These are phyloP conservation scores for Drosophila busckii DNA, from an alignment of 1,140 invertebrate genomes.

Conservation along the genomic window DNA sequence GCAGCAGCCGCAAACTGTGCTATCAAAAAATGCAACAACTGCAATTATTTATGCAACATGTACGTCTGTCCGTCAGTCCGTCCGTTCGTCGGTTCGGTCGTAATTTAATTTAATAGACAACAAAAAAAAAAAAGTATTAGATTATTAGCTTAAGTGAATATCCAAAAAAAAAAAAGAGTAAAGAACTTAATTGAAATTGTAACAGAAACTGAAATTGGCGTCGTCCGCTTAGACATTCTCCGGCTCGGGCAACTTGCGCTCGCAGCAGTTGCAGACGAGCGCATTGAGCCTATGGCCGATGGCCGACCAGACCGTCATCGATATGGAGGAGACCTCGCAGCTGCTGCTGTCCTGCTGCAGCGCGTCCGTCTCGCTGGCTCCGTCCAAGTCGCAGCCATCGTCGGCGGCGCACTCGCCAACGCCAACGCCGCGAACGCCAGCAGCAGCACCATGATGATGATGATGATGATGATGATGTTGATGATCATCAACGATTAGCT, in stretches of 20 bases:
- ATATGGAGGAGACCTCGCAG: conserved; percentile 73
- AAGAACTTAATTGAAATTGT: neutral
- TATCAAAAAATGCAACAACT: too few relatives aligned
- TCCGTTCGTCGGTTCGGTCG: too few relatives aligned
- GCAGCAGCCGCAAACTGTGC: too few relatives aligned
- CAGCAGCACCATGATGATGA: conserved; percentile 10
- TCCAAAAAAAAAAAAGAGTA: too few relatives aligned
- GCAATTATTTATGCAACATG: too few relatives aligned
- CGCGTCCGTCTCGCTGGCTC: conserved; percentile 31
- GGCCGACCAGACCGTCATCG: conserved; percentile 72
- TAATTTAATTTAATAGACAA: too few relatives aligned
- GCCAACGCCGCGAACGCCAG: conserved; percentile 1
- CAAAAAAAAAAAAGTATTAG: too few relatives aligned
- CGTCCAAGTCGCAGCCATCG: conserved; percentile 2
- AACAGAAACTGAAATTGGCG: neutral
- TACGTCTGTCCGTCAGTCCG: too few relatives aligned
- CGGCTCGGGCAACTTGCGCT: conserved; percentile 76
- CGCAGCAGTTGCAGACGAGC: conserved; percentile 78
- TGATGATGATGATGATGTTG: neutral
- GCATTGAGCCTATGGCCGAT: conserved; percentile 71
- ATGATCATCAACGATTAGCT: neutral
- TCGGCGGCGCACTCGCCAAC: conserved; percentile 4
- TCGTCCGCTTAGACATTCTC: conserved; percentile 66
- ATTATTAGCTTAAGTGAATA: too few relatives aligned
- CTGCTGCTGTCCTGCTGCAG: conserved; percentile 47